phyloP scores from a whole-genome alignment of 2,888 invertebrate species.

The Stenichneumon culpator region DNA sequence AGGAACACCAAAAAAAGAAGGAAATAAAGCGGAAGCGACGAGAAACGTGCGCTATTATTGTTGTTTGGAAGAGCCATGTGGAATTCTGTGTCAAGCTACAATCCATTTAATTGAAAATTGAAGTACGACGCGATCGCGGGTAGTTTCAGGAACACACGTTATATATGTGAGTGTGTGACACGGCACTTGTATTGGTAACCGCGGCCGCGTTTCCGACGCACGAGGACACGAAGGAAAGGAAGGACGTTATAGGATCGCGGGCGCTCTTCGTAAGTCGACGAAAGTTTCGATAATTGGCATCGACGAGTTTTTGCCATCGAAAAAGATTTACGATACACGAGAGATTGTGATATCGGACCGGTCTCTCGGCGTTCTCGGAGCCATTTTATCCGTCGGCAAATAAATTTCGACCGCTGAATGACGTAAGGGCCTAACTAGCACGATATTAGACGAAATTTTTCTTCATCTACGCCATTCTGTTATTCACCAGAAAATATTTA shows the following conservation, averaged over 20 bases:
- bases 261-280: conserved; percentile 25
- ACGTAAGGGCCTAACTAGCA: neutral
- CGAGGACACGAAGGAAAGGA: neutral
- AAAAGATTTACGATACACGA: conserved; percentile 20
- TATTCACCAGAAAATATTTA: neutral
- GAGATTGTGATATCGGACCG: neutral
- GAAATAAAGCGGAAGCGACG: neutral
- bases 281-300: conserved; percentile 55
- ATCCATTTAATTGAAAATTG: conserved; percentile 51
- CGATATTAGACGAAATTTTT: no score
- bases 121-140: conserved; percentile 9
- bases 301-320: neutral
- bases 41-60: conserved; percentile 40
- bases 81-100: conserved; percentile 38
- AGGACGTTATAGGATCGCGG: conserved; percentile 13
- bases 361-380: neutral
- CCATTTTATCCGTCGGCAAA: neutral
- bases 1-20: neutral
- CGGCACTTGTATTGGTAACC: conserved; percentile 23
- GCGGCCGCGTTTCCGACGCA: conserved; percentile 7
- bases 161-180: conserved; percentile 2
- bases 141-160: conserved; percentile 30
- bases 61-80: conserved; percentile 23
- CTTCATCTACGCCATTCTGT: no score
- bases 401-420: neutral